Base-by-base conservation (phyloP, 2,113 vertebrate species). In the Phyllostomus discolor region DNA sequence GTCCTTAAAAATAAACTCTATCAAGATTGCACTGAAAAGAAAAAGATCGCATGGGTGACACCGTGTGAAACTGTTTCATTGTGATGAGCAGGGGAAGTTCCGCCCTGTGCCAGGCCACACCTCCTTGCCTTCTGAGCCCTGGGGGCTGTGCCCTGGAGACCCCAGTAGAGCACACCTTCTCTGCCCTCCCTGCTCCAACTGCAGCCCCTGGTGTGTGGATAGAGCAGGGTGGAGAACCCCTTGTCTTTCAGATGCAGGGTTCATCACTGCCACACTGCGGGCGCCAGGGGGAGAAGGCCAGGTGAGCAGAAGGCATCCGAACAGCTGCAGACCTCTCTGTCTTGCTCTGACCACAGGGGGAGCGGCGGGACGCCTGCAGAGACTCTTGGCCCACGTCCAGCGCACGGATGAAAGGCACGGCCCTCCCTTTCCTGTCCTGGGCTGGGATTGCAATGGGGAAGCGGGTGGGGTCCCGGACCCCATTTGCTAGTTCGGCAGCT, bases 81-180 rank as follows among this genome's bases (percentile, higher is more conserved):
- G 31, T n/a, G 38, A 48, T 4, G 20, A 41, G 52, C 35, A 12
- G 0, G 3, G 50, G 22, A 38, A 38, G 54, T 16, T 46, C 33
- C 19, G 31, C 28, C 3, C 17, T 0, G 0, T 1, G 22, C 17
- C 19, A 17, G 86, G 10, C 14, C 38, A 7, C 7, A 66, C 50
- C 66, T 75, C 48, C 11, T 7, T 7, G 81, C 41, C 41, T 50
- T 22, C 28, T 20, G 31, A 79, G 15, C 20, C 52, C 26, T 31
- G 17, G 43, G 28, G 62, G 19, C 35, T 7, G 1, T 7, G 28
- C 52, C 66, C 31, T 38, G n/a, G 24, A 16, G 54, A 24, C 52
- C 64, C 52, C 48, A 12, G 50, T 7, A 52, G 2, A n/a, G 66
- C 72, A 35, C 15, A 35, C 11, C 43, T 8, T 50, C 57, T 4